Evolutionary conservation across 1,140 invertebrate species (phyloP).

Genomic region (Trissolcus basalis): DNA sequence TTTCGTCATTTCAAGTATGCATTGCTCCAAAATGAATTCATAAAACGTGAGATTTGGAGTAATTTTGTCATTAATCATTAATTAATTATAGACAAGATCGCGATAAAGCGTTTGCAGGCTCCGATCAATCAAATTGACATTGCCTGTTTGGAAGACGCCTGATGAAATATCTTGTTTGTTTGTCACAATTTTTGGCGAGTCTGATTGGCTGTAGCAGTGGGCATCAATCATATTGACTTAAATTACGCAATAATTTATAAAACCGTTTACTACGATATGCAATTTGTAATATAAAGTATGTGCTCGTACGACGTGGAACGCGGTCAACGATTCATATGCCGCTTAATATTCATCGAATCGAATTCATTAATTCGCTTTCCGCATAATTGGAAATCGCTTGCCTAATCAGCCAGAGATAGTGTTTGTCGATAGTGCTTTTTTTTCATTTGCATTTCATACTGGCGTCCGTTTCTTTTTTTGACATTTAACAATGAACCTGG

Average conservation of each 20-base stretch:
- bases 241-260: conserved; percentile 37
- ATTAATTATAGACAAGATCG: conserved; percentile 37
- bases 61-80: conserved; percentile 48
- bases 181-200: conserved; percentile 40
- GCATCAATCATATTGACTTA: conserved; percentile 52
- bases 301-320: conserved; percentile 31
- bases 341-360: conserved; percentile 34
- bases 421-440: conserved; percentile 7
- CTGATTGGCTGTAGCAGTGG: conserved; percentile 30
- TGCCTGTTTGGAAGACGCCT: conserved; percentile 25
- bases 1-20: too few species aligned
- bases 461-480: background rate
- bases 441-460: background rate
- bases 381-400: conserved; percentile 9
- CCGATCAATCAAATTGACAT: conserved; percentile 51
- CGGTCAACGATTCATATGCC: conserved; percentile 31
- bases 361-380: conserved; percentile 16
- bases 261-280: conserved; percentile 39
- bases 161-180: conserved; percentile 51
- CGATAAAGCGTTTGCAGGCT: conserved; percentile 24
- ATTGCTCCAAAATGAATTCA: background rate
- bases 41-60: background rate
- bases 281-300: conserved; percentile 21
- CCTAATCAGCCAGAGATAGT: conserved; percentile 4
- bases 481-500: conserved; percentile 27